Base-by-base conservation (phyloP, 2,113 vertebrate species). In the Hypanus sabinus region DNA sequence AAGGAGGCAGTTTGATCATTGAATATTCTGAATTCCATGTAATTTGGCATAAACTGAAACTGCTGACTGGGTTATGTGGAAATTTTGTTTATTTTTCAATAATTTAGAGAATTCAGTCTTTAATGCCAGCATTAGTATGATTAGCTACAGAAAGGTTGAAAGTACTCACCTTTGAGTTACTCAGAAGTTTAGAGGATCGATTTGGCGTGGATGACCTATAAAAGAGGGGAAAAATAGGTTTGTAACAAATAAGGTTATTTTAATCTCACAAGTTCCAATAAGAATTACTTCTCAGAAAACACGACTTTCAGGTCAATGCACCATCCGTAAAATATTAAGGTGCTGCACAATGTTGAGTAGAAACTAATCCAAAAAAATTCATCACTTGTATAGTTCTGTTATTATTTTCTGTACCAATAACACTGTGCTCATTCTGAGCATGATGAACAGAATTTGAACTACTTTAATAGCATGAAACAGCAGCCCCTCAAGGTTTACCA, bases 131-230 rank as follows among this genome's bases (percentile, higher is more conserved):
- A 65, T 1, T 90, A 30, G 55, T 16, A 87, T 62, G 12, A 87
- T 12, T 87, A 27, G 27, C 6, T 65, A 0, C n/a, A 30, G 30
- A 65, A 68, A 90, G n/a, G n/a, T 18, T 65, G 30, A 30, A 93
- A 93, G 27, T 93, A 9, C 70, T 93, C 38, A 73, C 91, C 91
- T 93, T 93, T 93, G 70, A 73, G 24, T 93, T 55, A n/a, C 8
- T 16, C 70, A 93, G 36, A 16, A 70, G 73, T 93, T 73, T 93
- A 55, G 33, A 38, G 55, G 91, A 38, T 22, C 38, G 68, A 93
- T 75, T 24, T 73, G 70, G 70, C 24, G 10, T 93, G 36, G 38
- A 27, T 73, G 33, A 75, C 36, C 91, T 93, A 12, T 8, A 70
- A 55, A 93, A 55, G 33, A 5, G 68, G 11, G 36, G 2, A 20